Evolutionary conservation across 2,797 vertebrate genomes (phyloP).

Genomic region (Chelon auratus): DNA sequence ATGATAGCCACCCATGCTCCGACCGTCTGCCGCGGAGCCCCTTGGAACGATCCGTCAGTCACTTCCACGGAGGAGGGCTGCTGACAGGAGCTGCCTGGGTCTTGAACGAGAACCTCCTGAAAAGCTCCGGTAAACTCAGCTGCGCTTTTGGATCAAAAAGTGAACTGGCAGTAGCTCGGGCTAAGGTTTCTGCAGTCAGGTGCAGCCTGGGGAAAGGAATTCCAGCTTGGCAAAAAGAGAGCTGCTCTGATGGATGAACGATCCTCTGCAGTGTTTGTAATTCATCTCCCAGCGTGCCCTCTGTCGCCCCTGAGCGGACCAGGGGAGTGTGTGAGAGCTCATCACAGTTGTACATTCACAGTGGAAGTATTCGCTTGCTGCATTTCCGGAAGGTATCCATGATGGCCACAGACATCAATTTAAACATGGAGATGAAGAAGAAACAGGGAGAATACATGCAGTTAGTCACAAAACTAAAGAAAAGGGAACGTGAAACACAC

Average conservation of each 20-base stretch:
- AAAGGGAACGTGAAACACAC: conserved; percentile 11
- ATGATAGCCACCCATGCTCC: conserved; percentile 23
- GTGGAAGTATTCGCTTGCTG: conserved; percentile 25
- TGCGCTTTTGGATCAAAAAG: conserved; percentile 54
- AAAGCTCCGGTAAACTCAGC: conserved; percentile 54
- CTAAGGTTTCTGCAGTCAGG: conserved; percentile 72
- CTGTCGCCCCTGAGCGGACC: conserved; percentile 35
- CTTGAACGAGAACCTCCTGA: conserved; percentile 45
- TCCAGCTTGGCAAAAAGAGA: conserved; percentile 54
- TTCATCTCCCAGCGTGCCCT: conserved; percentile 63
- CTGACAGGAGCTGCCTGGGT: conserved; percentile 46
- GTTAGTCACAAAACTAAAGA: conserved; percentile 26
- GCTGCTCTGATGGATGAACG: conserved; percentile 65
- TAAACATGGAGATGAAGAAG: conserved; percentile 23
- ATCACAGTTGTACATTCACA: conserved; percentile 44
- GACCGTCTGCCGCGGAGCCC: background rate
- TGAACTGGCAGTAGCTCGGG: conserved; percentile 30
- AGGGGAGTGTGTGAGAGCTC: conserved; percentile 41
- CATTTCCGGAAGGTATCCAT: conserved; percentile 42
- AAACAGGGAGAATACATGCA: conserved; percentile 26
- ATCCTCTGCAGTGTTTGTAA: conserved; percentile 62
- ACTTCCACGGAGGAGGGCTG: conserved; percentile 22
- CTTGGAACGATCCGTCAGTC: conserved; percentile 25
- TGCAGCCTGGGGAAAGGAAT: conserved; percentile 70
- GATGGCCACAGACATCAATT: conserved; percentile 29